Conservation (phyloP, 2,797 vertebrate genomes). For the Semotilus atromaculatus region DNA sequence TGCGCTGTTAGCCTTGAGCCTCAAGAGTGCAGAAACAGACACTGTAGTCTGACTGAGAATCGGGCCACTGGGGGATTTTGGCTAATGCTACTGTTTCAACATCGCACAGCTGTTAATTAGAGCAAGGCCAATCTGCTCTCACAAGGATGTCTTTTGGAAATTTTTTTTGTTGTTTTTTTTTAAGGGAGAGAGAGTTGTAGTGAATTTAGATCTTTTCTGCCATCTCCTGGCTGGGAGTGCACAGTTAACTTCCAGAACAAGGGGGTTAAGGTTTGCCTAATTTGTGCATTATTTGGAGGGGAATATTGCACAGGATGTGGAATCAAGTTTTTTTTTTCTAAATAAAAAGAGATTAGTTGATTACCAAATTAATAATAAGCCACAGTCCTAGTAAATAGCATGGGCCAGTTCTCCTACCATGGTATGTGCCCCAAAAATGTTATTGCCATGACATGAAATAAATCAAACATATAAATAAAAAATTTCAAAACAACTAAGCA, state of each 20-base stretch:
- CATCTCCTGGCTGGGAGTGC: slow-evolving; percentile 44
- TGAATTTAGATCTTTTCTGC: slow-evolving; percentile 35
- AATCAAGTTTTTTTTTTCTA: background rate
- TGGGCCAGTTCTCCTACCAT: background rate
- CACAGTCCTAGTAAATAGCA: background rate
- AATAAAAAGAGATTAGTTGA: background rate
- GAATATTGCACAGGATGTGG: background rate
- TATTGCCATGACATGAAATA: background rate
- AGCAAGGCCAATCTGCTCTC: slow-evolving; percentile 46
- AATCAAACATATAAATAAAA: background rate
- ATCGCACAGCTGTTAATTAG: slow-evolving; percentile 58
- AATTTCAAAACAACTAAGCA: background rate
- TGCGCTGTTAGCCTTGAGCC: slow-evolving; percentile 46
- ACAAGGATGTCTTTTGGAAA: slow-evolving; percentile 1
- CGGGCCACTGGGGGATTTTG: slow-evolving; percentile 5
- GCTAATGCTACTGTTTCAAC: slow-evolving; percentile 30
- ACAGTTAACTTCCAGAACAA: background rate
- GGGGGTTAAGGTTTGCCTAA: background rate
- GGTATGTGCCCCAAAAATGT: background rate
- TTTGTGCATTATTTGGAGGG: background rate
- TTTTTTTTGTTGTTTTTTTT: background rate
- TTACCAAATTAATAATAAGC: background rate
- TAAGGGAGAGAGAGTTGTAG: too few species aligned
- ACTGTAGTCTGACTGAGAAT: slow-evolving; percentile 17
- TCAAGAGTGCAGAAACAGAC: slow-evolving; percentile 13